A percentile compares a stretch with the other conserved stretches of the same genome.
These are phyloP conservation scores for Leptinotarsa defecta DNA, from an alignment of 1,140 invertebrate species.

Conservation along the genomic window DNA sequence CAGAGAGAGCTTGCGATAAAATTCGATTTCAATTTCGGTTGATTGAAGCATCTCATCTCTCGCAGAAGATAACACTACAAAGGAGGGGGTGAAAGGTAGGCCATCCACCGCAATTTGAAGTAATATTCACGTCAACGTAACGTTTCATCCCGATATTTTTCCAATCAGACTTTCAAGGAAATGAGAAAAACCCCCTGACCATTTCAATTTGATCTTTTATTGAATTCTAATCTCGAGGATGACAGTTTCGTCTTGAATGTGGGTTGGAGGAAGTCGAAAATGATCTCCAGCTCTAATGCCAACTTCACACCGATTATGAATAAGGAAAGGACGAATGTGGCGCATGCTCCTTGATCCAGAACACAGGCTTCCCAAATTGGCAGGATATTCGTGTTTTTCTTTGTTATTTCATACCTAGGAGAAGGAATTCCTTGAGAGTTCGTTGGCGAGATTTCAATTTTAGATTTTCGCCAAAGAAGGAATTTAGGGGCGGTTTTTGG, in stretches of 20 bases:
- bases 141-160: conserved; percentile 6
- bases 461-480: no score
- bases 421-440: background rate
- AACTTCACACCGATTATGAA: background rate
- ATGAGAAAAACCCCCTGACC: background rate
- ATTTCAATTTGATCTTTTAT: conserved; percentile 15
- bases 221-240: background rate
- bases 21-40: no score
- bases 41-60: no score
- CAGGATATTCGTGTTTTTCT: background rate
- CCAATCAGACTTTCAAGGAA: conserved; percentile 1
- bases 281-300: background rate
- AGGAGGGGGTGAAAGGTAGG: no score
- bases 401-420: background rate
- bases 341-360: conserved; percentile 13
- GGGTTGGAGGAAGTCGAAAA: conserved; percentile 9
- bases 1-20: no score
- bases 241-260: conserved; percentile 12
- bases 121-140: conserved; percentile 3
- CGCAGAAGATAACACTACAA: no score
- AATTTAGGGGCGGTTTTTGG: no score
- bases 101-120: background rate
- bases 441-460: no score
- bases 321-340: background rate
- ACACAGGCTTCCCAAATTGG: background rate